Base-by-base conservation (phyloP, 2,888 invertebrate species). In the Nemapogon koenigi region DNA sequence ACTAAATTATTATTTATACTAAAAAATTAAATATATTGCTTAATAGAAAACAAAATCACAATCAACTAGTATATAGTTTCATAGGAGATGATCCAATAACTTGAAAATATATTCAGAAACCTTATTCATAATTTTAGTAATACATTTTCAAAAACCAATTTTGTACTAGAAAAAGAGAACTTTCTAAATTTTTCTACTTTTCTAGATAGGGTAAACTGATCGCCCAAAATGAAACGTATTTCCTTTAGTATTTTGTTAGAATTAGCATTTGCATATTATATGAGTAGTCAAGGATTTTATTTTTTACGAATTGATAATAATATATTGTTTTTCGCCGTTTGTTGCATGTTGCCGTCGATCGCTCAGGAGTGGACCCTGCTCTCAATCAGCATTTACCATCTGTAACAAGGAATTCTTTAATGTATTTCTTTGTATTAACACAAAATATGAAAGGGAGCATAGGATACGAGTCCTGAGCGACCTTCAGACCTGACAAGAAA, bases 341-440 rank as follows among this genome's bases (percentile, higher is more conserved):
- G n/a, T n/a, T n/a, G n/a, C n/a, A n/a, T n/a, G 48, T 46, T 49
- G 52, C 47, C 50, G 63, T 57, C 65, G 67, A 62, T 75, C 76
- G 72, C 76, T 76, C 76, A 76, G 65, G 68, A 61, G 59, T 63
- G 69, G 57, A 51, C 59, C 55, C 56, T 49, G 61, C 68, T 67
- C 68, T 75, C 73, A 76, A 60, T 75, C 76, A 57, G 73, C 71
- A 56, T 69, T 76, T 55, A 76, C 49, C 55, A 76, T 75, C 76
- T 78, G 76, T 71, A 78, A 78, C 76, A 78, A 78, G 65, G 55
- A 76, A 73, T 67, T 64, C 66, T 59, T 68, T 63, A 66, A 55
- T 66, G 71, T 65, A 69, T 62, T 62, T 59, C 56, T 48, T n/a
- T 25, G 27, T 17, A n/a, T 18, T 18, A 26, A 16, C 8, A 11